Percentiles rank a stretch among this genome's conserved stretches.
Conservation (phyloP, 2,888 invertebrate species). For the Conops quadrifasciatus region DNA sequence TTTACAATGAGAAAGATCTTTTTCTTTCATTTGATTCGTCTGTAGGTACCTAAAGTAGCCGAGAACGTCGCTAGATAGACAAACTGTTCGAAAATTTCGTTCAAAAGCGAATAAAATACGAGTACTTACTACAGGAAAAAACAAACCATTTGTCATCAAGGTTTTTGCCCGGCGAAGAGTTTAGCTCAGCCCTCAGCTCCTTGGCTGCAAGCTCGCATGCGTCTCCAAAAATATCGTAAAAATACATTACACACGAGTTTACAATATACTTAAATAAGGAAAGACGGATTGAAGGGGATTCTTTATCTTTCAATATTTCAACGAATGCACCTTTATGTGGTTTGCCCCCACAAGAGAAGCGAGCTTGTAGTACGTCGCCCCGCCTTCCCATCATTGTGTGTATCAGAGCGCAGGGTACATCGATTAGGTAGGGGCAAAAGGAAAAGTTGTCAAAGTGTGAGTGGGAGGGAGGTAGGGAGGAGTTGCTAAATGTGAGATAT, state of each 20-base stretch:
- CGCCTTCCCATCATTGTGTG: not conserved
- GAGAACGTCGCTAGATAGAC: conserved; percentile 8
- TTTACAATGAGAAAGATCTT: not conserved
- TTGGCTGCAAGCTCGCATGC: conserved; percentile 16
- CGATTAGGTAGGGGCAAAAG: too few relatives aligned
- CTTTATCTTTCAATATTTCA: conserved; percentile 20
- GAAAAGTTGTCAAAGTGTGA: not conserved
- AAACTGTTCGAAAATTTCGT: conserved; percentile 1
- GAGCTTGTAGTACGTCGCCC: not conserved
- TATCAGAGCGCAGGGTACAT: too few relatives aligned
- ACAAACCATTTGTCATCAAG: conserved; percentile 46
- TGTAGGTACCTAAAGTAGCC: too few relatives aligned
- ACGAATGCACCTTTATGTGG: conserved; percentile 17
- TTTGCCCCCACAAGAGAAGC: not conserved
- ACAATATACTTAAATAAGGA: not conserved
- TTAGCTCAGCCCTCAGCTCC: not conserved
- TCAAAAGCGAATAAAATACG: conserved; percentile 25
- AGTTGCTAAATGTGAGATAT: too few relatives aligned
- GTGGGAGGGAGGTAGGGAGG: not conserved
- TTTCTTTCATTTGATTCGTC: not conserved
- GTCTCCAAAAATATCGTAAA: conserved; percentile 5
- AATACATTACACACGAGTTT: not conserved
- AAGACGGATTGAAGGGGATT: not conserved
- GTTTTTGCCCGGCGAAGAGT: conserved; percentile 7
- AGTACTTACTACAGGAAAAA: conserved; percentile 43